Percentiles rank a stretch among this genome's conserved stretches.
phyloP scores from a whole-genome alignment of 2,797 vertebrate species.

The Manis crassicaudata region DNA sequence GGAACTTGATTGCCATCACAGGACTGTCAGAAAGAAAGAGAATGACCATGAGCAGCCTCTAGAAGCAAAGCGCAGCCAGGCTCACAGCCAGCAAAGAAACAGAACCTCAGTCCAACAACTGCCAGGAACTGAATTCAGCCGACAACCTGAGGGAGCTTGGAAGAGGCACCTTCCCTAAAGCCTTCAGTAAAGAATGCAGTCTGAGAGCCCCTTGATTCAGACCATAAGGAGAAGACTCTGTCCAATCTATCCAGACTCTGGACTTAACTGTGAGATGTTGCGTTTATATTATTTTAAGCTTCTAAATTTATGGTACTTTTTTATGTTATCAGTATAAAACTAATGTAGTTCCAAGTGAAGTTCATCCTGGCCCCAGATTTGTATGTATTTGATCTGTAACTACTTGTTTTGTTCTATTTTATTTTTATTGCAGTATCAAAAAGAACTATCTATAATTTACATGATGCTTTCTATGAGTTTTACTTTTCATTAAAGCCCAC shows the following conservation, averaged over 20 bases:
- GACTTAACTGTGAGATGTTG: neutral
- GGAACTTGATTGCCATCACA: neutral
- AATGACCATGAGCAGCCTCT: neutral
- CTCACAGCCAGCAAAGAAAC: neutral
- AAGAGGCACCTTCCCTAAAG: neutral
- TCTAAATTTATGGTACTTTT: neutral
- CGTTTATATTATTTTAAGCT: neutral
- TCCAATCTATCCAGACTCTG: neutral
- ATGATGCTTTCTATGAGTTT: neutral
- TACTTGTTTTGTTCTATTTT: neutral
- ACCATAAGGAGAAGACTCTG: neutral
- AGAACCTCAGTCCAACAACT: neutral
- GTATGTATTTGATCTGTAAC: neutral
- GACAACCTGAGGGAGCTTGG: neutral
- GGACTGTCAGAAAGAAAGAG: neutral
- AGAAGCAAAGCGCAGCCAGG: neutral
- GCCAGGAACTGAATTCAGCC: neutral
- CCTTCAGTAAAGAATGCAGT: neutral
- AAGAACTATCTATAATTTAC: neutral
- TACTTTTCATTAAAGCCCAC: neutral
- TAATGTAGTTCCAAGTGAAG: neutral
- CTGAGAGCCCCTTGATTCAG: neutral
- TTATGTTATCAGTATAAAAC: neutral
- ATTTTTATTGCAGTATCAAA: neutral
- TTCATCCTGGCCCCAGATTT: neutral